Evolutionary conservation across 2,113 vertebrate genomes (phyloP).

Genomic region (Corythoichthys haematopterus): DNA sequence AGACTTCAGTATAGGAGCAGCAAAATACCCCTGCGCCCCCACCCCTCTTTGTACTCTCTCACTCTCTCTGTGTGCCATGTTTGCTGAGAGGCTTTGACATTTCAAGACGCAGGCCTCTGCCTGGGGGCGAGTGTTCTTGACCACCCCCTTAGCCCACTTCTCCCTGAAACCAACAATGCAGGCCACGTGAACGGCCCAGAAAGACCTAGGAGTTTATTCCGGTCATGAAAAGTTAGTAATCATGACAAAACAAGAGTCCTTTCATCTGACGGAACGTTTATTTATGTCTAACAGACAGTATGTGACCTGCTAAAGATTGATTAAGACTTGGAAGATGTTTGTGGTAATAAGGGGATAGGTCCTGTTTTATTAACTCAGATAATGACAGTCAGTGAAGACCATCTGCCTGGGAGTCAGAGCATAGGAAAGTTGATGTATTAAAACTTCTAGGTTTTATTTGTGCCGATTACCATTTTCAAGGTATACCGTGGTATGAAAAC

Average conservation of each 20-base stretch:
- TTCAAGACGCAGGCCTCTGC: slow-evolving; percentile 49
- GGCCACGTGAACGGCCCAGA: neutral
- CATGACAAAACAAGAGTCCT: neutral
- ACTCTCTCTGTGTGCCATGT: slow-evolving; percentile 40
- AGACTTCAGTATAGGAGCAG: slow-evolving; percentile 62
- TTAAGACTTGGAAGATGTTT: neutral
- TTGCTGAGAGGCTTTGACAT: slow-evolving; percentile 49
- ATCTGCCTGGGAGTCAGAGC: neutral
- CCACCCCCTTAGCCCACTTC: slow-evolving; percentile 35
- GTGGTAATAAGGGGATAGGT: neutral
- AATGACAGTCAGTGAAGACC: neutral
- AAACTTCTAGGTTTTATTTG: neutral
- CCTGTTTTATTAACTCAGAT: neutral
- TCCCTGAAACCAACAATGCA: neutral
- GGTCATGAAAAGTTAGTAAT: neutral
- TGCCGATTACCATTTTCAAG: no score
- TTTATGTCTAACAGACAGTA: no score
- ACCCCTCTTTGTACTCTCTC: slow-evolving; percentile 35
- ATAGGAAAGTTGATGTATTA: neutral
- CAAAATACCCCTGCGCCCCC: slow-evolving; percentile 50
- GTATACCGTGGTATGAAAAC: no score
- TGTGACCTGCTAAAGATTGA: neutral
- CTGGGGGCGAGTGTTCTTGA: slow-evolving; percentile 40
- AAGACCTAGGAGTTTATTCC: neutral
- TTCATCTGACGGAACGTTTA: no score